Evolutionary conservation across 2,797 vertebrate genomes (phyloP).

Genomic region (Cyprinella venusta): DNA sequence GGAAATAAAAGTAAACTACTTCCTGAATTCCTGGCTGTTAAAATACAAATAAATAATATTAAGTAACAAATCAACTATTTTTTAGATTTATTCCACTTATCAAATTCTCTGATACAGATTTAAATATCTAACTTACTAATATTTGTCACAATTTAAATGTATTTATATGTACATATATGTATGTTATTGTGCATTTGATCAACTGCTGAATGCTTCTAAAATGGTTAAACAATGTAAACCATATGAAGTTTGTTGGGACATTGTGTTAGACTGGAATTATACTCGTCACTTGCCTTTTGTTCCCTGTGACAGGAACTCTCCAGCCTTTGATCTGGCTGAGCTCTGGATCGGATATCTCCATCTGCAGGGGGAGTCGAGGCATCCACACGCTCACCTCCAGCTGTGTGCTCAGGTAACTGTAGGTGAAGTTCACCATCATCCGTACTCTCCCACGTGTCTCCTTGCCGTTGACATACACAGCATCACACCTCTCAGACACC

Average conservation of each 20-base stretch:
- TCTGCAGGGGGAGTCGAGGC: constrained; percentile 88
- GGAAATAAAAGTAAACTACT: neutral
- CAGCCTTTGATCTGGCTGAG: constrained; percentile 96
- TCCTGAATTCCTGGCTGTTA: neutral
- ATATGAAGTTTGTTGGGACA: neutral
- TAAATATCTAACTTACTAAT: neutral
- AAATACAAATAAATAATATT: constrained; percentile 3
- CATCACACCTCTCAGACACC: constrained; percentile 92
- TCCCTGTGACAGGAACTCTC: constrained; percentile 79
- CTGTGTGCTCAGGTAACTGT: constrained; percentile 87
- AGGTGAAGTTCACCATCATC: constrained; percentile 88
- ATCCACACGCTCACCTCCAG: constrained; percentile 90
- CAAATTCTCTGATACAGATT: neutral
- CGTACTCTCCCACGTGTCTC: constrained; percentile 86
- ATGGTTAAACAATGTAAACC: neutral
- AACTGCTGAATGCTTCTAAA: neutral
- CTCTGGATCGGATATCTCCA: constrained; percentile 89
- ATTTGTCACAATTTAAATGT: neutral
- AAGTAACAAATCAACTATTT: neutral
- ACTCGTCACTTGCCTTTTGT: constrained; percentile 5
- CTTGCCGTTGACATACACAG: constrained; percentile 91
- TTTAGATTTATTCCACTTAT: neutral
- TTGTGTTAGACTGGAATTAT: neutral
- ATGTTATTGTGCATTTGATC: neutral
- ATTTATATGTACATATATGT: neutral